Evolutionary conservation across 2,113 vertebrate genomes (phyloP).

Genomic region (Bombycilla garrulus): DNA sequence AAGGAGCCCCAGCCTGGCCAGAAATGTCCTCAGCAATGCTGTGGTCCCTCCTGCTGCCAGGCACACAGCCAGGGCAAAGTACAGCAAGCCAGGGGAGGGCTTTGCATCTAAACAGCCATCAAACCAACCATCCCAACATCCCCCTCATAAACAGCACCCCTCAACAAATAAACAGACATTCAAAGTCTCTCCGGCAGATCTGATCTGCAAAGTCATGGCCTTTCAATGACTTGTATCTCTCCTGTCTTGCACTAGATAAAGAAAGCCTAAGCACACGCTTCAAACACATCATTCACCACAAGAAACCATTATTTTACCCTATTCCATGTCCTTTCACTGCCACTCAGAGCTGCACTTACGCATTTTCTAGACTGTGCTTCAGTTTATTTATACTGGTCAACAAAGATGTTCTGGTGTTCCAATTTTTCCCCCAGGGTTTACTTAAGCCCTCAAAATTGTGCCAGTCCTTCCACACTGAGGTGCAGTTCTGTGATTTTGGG

Average conservation of each 20-base stretch:
- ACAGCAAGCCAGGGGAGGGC: neutral
- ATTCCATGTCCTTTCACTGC: neutral
- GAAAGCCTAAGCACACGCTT: neutral
- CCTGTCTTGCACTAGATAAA: neutral
- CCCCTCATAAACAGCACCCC: neutral
- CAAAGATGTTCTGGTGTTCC: neutral
- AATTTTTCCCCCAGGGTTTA: neutral
- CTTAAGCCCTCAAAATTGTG: neutral
- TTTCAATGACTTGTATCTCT: neutral
- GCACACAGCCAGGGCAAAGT: neutral
- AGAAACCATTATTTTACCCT: neutral
- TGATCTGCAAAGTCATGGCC: neutral
- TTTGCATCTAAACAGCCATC: fast-evolving
- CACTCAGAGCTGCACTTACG: neutral
- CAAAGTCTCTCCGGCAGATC: neutral
- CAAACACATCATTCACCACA: neutral
- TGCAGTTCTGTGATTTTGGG: neutral
- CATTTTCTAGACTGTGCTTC: neutral
- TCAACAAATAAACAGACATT: neutral
- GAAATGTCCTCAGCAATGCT: neutral
- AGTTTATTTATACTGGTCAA: neutral
- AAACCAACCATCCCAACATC: neutral
- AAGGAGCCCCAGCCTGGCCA: neutral
- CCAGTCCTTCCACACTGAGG: neutral
- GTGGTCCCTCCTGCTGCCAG: neutral